A percentile compares a stretch with the other conserved stretches of the same genome.
phyloP scores from a whole-genome alignment of 2,888 invertebrate species.

The Tipula unca region DNA sequence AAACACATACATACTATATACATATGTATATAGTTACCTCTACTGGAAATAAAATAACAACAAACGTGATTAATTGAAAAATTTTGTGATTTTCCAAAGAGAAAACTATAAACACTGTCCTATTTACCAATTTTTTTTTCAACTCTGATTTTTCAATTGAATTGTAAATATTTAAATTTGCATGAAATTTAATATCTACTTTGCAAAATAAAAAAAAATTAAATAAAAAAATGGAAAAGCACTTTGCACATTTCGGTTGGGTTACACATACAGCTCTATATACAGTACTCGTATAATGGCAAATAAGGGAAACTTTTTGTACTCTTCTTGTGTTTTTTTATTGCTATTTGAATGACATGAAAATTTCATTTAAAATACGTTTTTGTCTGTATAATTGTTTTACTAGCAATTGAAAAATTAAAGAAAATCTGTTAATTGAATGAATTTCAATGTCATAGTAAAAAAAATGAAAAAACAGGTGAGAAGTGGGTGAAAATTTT shows the following conservation, averaged over 20 bases:
- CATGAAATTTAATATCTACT: slow-evolving; percentile 8
- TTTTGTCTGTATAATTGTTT: background rate
- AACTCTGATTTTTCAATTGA: background rate
- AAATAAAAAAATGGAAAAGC: background rate
- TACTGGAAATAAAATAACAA: background rate
- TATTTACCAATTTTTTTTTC: background rate
- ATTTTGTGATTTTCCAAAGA: background rate
- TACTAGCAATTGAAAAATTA: background rate
- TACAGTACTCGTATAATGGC: background rate
- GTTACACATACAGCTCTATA: background rate
- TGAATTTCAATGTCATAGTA: background rate
- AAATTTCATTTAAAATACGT: background rate
- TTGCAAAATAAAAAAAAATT: background rate
- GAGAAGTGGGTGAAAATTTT: background rate
- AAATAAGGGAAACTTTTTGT: slow-evolving; percentile 3
- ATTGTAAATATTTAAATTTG: slow-evolving; percentile 14
- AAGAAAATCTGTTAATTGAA: background rate
- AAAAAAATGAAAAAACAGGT: background rate
- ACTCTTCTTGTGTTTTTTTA: background rate
- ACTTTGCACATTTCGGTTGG: slow-evolving; percentile 14
- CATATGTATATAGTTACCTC: background rate
- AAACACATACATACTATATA: background rate
- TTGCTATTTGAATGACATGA: background rate
- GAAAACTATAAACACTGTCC: background rate
- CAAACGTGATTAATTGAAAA: slow-evolving; percentile 14